These are phyloP conservation scores for Scyliorhinus canicula DNA, from an alignment of 2,797 vertebrate genomes.

Conservation along the genomic window DNA sequence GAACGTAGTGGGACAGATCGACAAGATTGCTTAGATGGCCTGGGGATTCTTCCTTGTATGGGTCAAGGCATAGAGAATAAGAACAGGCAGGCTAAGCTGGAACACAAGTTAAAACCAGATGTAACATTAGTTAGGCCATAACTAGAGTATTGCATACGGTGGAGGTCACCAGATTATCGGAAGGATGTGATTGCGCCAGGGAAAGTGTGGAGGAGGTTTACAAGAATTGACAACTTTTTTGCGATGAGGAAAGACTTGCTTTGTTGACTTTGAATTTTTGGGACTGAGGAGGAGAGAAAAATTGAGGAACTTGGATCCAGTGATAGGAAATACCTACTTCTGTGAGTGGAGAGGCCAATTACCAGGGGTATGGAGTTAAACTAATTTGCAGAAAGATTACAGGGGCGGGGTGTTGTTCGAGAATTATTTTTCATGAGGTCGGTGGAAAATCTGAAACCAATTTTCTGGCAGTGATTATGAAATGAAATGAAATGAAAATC, in stretches of 20 bases:
- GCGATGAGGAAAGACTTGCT: neutral
- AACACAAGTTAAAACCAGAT: neutral
- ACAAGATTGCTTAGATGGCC: no score
- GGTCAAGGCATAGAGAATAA: neutral
- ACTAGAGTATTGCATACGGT: neutral
- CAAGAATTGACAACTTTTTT: neutral
- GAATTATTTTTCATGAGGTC: neutral
- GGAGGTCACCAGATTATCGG: neutral
- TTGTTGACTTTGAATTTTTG: neutral
- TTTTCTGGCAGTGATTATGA: no score
- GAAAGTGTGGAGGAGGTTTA: neutral
- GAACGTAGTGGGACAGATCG: no score
- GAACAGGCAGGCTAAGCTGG: neutral
- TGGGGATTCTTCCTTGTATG: no score
- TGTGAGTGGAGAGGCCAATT: no score
- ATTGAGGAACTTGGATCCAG: neutral
- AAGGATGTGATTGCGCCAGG: neutral
- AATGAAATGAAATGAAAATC: no score
- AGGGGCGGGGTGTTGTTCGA: no score
- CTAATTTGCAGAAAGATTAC: neutral
- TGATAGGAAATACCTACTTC: neutral
- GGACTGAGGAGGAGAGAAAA: neutral
- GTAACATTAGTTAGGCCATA: neutral
- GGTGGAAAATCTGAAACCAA: neutral
- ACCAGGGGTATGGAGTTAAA: neutral